These are phyloP conservation scores for Arenicola marina DNA, from an alignment of 2,888 invertebrate species.

Conservation along the genomic window DNA sequence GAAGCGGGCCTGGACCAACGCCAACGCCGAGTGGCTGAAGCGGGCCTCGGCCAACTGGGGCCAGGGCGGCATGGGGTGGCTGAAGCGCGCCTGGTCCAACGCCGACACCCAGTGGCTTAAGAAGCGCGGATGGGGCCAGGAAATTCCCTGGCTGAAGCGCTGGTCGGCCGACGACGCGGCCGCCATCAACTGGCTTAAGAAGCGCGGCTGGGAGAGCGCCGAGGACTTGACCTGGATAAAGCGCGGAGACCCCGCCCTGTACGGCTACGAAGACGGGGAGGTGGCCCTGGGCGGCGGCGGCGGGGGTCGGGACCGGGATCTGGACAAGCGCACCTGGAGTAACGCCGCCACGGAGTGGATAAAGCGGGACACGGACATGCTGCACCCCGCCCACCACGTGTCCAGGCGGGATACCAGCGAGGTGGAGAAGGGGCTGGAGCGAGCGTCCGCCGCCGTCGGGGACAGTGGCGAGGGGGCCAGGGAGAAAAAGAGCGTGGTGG, in stretches of 20 bases:
- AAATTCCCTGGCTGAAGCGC: background rate
- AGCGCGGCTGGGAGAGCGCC: background rate
- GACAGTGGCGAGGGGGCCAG: background rate
- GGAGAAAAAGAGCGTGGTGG: conserved; percentile 12
- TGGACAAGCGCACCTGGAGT: conserved; percentile 21
- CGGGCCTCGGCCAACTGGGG: conserved; percentile 10
- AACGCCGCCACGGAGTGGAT: conserved; percentile 26
- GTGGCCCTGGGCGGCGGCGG: background rate
- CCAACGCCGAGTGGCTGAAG: conserved; percentile 26
- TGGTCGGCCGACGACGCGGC: conserved; percentile 12
- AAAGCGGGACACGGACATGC: conserved; percentile 6
- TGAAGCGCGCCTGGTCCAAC: conserved; percentile 12
- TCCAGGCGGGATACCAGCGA: background rate
- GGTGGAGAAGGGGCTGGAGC: background rate
- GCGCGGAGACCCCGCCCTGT: conserved; percentile 1
- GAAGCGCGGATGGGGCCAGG: conserved; percentile 1
- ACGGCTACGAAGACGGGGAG: too few relatives aligned
- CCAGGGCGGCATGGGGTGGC: conserved; percentile 13
- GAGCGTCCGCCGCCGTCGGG: background rate
- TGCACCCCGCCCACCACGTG: background rate
- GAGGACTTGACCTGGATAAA: background rate
- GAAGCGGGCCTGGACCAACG: conserved; percentile 23
- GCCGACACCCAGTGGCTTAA: conserved; percentile 15
- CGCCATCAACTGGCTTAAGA: conserved; percentile 20
- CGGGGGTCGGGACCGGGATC: conserved; percentile 10